These are phyloP conservation scores for Hololepta plana DNA, from an alignment of 2,888 invertebrate species.

Conservation along the genomic window DNA sequence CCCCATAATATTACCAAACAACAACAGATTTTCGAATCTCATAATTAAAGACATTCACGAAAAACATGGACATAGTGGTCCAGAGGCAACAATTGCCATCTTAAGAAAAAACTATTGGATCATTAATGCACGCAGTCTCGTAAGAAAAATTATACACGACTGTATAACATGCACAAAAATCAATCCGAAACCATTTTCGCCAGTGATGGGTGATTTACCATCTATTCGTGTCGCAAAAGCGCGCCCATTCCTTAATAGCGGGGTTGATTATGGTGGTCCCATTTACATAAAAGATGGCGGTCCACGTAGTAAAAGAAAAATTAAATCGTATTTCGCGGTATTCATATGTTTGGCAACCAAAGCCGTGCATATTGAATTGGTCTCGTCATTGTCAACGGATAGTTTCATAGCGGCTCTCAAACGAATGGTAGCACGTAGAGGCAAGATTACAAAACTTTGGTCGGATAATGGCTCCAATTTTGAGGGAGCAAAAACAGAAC, in stretches of 20 bases:
- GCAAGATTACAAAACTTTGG: too few species aligned
- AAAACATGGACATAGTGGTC: conserved; percentile 9
- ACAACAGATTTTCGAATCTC: conserved; percentile 7
- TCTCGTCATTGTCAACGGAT: too few species aligned
- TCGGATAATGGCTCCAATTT: conserved; percentile 12
- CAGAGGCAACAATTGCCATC: conserved; percentile 9
- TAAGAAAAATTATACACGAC: conserved; percentile 8
- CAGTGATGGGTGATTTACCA: conserved; percentile 11
- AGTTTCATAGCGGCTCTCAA: too few species aligned
- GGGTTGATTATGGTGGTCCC: conserved; percentile 12
- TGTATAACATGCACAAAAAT: conserved; percentile 10
- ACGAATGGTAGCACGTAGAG: too few species aligned
- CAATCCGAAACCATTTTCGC: conserved; percentile 8
- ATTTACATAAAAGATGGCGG: conserved; percentile 9
- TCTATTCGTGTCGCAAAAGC: conserved; percentile 6
- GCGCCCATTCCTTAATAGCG: conserved; percentile 9
- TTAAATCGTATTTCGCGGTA: conserved; percentile 10
- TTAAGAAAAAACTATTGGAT: conserved; percentile 9
- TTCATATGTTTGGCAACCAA: conserved; percentile 12
- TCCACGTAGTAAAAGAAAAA: conserved; percentile 7
- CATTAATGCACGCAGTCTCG: conserved; percentile 8
- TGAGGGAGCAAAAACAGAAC: too few species aligned
- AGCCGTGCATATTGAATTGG: conserved; percentile 12
- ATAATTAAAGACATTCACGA: conserved; percentile 9
- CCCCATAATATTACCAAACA: conserved; percentile 9